Evolutionary conservation across 2,888 invertebrate species (phyloP), one percentile per base, ranked within the genome.

Genomic region (Terebella lapidaria): DNA sequence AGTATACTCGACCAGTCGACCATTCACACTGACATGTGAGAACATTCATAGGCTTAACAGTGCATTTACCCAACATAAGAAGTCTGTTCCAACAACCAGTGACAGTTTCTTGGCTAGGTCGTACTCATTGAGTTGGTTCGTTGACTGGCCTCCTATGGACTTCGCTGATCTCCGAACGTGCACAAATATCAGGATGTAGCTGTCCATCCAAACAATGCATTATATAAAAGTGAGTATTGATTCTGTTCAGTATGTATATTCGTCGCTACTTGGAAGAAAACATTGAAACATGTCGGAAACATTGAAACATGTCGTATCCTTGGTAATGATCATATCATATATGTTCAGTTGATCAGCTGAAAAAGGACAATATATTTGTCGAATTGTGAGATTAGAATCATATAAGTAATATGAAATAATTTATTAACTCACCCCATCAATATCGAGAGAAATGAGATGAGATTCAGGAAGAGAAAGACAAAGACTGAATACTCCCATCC

Each of bases 401-500:
- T 22, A 10, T 22, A 49, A 10, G 10, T 81, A 70, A 62, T 35
- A 35, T 22, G n/a, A n/a, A n/a, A n/a, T n/a, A n/a, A n/a, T n/a
- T n/a, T n/a, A n/a, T n/a, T n/a, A n/a, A 18, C 35, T 35, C 2
- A 63, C 58, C 57, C 57, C 57, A 82, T 70, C 24, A 82, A 81
- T 57, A 84, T 83, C 56, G 82, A 72, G 29, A 81, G 67, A 69
- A 84, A 82, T n/a, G 83, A 83, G 3, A 80, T 62, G 56, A 83
- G 74, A 70, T 84, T 84, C 47, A 83, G 66, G 22, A 81, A 82
- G n/a, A 84, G 70, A 69, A 84, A 84, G 22, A 84, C 78, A 65
- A 81, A 81, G 22, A 84, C 83, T 0, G 84, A 83, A 70, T 83
- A 84, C 68, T 84, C 82, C 84, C 84, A 84, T 22, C 83, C 84